Conservation (phyloP, 2,888 invertebrate genomes). For the Acanthopleura granulata region DNA sequence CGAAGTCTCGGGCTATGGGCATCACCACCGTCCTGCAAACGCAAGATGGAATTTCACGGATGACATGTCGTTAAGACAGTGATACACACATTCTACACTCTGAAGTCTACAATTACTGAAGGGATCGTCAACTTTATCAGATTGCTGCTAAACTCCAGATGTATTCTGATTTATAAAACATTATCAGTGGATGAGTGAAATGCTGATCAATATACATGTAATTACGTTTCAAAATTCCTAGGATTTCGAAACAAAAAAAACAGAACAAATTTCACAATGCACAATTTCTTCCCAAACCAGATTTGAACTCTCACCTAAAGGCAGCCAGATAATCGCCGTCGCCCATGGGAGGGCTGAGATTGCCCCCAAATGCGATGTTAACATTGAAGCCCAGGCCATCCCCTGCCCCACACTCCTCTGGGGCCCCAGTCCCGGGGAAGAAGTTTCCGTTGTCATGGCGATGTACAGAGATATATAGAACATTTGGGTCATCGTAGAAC, state of each 20-base stretch:
- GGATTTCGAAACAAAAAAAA: no score
- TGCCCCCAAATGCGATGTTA: conserved; percentile 96
- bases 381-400: conserved; percentile 94
- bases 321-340: conserved; percentile 97
- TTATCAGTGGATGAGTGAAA: no score
- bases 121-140: no score
- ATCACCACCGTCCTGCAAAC: conserved; percentile 84
- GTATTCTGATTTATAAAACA: no score
- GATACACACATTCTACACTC: background rate
- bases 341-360: conserved; percentile 89
- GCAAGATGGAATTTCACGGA: background rate
- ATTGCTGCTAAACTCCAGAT: no score
- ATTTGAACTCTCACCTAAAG: conserved; percentile 72
- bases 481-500: conserved; percentile 94
- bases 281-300: no score
- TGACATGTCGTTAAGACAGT: background rate
- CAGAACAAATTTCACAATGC: no score
- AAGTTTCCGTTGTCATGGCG: conserved; percentile 99
- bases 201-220: no score
- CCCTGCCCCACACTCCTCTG: conserved; percentile 90
- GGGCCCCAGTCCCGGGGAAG: conserved; percentile 99
- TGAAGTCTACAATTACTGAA: background rate
- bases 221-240: no score
- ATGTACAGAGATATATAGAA: conserved; percentile 97
- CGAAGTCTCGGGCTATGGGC: conserved; percentile 87